Percentiles rank a stretch among this genome's conserved stretches.
phyloP scores from a whole-genome alignment of 2,888 invertebrate species.

The Lasioglossum oenotherae region DNA sequence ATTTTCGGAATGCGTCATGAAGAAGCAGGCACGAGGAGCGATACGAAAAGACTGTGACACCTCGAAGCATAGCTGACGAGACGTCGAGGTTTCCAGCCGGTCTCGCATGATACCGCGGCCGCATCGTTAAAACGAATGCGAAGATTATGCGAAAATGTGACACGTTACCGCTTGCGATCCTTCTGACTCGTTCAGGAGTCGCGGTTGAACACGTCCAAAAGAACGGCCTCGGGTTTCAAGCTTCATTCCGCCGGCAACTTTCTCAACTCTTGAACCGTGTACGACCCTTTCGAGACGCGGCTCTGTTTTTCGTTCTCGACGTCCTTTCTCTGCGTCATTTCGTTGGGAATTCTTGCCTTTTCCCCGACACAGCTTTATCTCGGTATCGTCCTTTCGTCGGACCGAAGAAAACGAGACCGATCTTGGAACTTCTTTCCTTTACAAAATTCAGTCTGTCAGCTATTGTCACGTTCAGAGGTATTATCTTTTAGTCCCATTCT shows the following conservation, averaged over 20 bases:
- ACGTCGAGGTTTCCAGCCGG: slow-evolving; percentile 21
- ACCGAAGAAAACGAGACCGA: neutral
- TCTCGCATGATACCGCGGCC: slow-evolving; percentile 24
- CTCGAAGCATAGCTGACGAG: slow-evolving; percentile 11
- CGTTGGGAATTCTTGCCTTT: slow-evolving; percentile 10
- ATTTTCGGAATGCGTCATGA: slow-evolving; percentile 24
- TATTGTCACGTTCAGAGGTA: neutral
- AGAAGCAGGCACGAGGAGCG: slow-evolving; percentile 19
- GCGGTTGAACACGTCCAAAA: slow-evolving; percentile 35
- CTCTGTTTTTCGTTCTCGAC: neutral
- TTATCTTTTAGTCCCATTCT: neutral
- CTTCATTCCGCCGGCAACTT: slow-evolving; percentile 50
- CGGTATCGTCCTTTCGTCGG: neutral
- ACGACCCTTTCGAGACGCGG: slow-evolving; percentile 39
- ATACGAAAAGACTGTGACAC: slow-evolving; percentile 20
- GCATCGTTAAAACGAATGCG: slow-evolving; percentile 61
- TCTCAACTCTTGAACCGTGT: slow-evolving; percentile 47
- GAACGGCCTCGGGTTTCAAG: slow-evolving; percentile 35
- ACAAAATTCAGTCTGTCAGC: neutral
- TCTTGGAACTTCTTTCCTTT: neutral
- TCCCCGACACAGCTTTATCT: neutral
- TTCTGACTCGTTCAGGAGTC: neutral
- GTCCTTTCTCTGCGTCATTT: slow-evolving; percentile 8
- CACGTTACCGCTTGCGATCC: slow-evolving; percentile 26
- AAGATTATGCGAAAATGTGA: slow-evolving; percentile 65